phyloP scores from a whole-genome alignment of 2,888 invertebrate species.

The Barypeithes pellucidus region DNA sequence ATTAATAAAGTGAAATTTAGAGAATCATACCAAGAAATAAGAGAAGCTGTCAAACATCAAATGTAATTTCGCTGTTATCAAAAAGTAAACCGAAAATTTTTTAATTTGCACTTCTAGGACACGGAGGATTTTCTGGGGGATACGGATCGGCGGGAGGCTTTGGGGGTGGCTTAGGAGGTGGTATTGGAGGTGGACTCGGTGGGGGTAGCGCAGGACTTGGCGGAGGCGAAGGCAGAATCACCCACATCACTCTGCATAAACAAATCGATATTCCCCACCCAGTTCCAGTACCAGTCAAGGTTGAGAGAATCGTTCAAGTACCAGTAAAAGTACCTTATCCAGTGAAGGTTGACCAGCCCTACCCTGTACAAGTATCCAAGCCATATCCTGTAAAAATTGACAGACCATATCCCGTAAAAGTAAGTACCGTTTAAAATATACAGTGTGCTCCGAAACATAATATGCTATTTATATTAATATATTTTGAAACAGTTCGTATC shows the following conservation, averaged over 20 bases:
- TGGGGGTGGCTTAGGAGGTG: constrained; percentile 52
- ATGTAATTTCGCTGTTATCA: no score
- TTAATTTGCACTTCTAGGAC: neutral
- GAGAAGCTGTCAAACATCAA: no score
- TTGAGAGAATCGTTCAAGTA: constrained; percentile 80
- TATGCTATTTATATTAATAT: no score
- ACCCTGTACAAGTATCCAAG: constrained; percentile 74
- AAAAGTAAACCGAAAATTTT: no score
- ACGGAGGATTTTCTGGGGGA: constrained; percentile 32
- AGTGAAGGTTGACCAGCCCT: constrained; percentile 75
- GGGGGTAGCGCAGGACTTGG: constrained; percentile 56
- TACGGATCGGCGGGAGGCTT: constrained; percentile 44
- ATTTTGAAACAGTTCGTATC: no score
- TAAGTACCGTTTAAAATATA: constrained; percentile 70
- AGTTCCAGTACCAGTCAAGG: constrained; percentile 73
- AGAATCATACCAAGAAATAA: no score
- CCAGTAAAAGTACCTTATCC: constrained; percentile 71
- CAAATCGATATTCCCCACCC: constrained; percentile 75
- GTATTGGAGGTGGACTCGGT: constrained; percentile 53
- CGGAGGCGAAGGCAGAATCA: constrained; percentile 66
- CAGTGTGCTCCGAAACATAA: no score
- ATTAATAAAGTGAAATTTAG: no score
- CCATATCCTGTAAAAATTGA: constrained; percentile 75
- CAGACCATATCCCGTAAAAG: constrained; percentile 75
- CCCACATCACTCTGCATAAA: constrained; percentile 77